A percentile compares a stretch with the other conserved stretches of the same genome.
These are phyloP conservation scores for Diadegma fenestrale DNA, from an alignment of 2,888 invertebrate species.

Conservation along the genomic window DNA sequence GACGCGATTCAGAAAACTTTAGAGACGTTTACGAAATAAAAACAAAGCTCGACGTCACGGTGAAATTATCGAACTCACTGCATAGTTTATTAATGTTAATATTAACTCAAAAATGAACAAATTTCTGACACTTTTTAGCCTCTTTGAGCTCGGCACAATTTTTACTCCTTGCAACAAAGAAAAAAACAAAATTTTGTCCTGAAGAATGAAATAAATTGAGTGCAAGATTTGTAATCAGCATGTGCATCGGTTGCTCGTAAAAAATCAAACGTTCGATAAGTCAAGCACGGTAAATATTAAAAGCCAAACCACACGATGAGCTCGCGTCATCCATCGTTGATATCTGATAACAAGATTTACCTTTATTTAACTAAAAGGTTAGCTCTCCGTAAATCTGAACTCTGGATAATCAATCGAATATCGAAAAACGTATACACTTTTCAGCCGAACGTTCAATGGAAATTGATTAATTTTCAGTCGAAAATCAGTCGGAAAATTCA, in stretches of 20 bases:
- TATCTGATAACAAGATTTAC: neutral
- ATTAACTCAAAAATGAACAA: too few species aligned
- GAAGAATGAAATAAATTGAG: too few species aligned
- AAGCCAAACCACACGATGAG: neutral
- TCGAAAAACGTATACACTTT: neutral
- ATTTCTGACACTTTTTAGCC: too few species aligned
- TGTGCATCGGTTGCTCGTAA: neutral
- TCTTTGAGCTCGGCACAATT: too few species aligned
- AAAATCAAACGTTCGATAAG: neutral
- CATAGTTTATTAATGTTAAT: too few species aligned
- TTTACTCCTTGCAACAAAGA: neutral
- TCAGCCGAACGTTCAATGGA: neutral
- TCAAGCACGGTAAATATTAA: neutral
- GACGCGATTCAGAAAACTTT: too few species aligned
- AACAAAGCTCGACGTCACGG: too few species aligned
- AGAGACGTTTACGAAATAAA: too few species aligned
- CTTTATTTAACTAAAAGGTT: neutral
- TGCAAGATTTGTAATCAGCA: neutral
- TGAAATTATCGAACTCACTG: too few species aligned
- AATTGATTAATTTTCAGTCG: conserved; percentile 4
- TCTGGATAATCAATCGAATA: neutral
- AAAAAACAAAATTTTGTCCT: too few species aligned
- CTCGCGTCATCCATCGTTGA: neutral
- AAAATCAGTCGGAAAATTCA: conserved; percentile 13
- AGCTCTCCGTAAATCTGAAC: neutral